Evolutionary conservation across 2,113 vertebrate species (phyloP).

Genomic region (Psettodes erumei): DNA sequence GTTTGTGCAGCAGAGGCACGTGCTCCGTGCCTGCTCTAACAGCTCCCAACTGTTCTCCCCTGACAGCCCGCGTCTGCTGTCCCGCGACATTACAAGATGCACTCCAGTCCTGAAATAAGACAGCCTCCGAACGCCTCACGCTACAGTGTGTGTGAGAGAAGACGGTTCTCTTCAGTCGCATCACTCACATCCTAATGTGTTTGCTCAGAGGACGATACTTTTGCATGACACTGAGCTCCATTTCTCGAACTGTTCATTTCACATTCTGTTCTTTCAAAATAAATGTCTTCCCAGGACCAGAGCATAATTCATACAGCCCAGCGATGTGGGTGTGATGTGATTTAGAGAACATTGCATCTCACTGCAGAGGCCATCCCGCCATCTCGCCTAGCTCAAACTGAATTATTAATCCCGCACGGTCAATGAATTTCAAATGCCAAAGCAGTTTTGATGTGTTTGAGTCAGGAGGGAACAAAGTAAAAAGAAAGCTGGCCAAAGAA

Average conservation of each 20-base stretch:
- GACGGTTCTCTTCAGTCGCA: fast-evolving
- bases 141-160: neutral
- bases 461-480: slow-evolving; percentile 7
- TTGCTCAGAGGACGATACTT: neutral
- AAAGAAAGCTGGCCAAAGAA: slow-evolving; percentile 15
- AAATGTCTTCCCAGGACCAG: neutral
- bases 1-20: slow-evolving; percentile 37
- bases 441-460: slow-evolving; percentile 38
- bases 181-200: neutral
- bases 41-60: slow-evolving; percentile 21
- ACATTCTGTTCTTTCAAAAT: neutral
- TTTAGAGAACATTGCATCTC: slow-evolving; percentile 17
- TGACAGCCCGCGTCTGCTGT: slow-evolving; percentile 7
- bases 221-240: neutral
- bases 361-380: slow-evolving; percentile 18
- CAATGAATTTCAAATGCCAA: slow-evolving; percentile 53
- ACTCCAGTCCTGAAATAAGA: slow-evolving; percentile 11
- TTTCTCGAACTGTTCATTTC: neutral
- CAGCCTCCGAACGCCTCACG: neutral
- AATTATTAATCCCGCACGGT: slow-evolving; percentile 61
- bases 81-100: slow-evolving; percentile 11
- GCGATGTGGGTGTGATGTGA: slow-evolving; percentile 1
- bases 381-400: slow-evolving; percentile 24
- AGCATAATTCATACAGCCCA: neutral
- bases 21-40: slow-evolving; percentile 8